Base-by-base conservation (phyloP, 2,797 vertebrate species). In the Sebastiscus albofasciatus region DNA sequence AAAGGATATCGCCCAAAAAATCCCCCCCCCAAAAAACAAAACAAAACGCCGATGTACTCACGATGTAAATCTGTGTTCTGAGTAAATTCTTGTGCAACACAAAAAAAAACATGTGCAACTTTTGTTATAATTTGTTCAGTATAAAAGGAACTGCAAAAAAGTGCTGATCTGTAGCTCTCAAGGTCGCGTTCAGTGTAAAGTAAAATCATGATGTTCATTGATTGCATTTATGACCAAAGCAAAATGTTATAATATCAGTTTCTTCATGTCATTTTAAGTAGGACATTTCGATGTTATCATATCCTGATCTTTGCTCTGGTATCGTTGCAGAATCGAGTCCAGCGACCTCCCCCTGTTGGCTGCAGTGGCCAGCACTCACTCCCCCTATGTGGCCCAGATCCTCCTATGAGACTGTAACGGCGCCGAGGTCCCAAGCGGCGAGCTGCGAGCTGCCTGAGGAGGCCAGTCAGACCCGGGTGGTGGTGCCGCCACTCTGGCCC, bases 341-440 rank as follows among this genome's bases (percentile, higher is more conserved):
- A 99, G 97, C 14, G 99, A 99, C 93, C 97, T 99, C 71, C 99
- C 99, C 61, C 94, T 99, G 75, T 90, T 99, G 93, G 98, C 99
- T 49, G 98, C 99, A 22, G 96, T 99, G 69, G 99, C 99, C 8
- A 99, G 99, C 93, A 99, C 99, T 77, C 98, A 99, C 90, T 99
- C 99, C 24, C 99, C 99, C 0, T 98, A 99, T 1, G 98, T 99
- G 89, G 99, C 98, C 80, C 99, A 99, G 94, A 99, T 99, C 82
- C 96, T 99, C 2, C 97, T 99, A 86, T 99, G 90, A 97, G 95
- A 88, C 89, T 72, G 70, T 72, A 69, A 26, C 6, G 18, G 61
- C 66, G 36, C 36, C 4, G 33, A 72, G 78, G 55, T 70, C 76
- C 31, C 9, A 3, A 54, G 64, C 34, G 56, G 27, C 12, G 55